Evolutionary conservation across 2,113 vertebrate species (phyloP).

Genomic region (Tragelaphus scriptus): DNA sequence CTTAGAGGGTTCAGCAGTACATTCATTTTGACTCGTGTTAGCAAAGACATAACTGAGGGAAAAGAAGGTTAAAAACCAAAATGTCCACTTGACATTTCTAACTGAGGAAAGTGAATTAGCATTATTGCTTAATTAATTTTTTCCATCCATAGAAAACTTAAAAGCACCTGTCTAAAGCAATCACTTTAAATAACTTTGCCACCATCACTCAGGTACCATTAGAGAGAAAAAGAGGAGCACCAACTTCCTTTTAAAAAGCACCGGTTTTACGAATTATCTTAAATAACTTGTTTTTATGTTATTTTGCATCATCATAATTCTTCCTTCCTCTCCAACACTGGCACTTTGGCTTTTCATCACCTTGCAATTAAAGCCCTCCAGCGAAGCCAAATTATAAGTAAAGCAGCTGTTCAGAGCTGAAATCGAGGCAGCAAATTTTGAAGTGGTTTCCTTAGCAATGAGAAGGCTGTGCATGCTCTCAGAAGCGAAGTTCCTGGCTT

Average conservation of each 20-base stretch:
- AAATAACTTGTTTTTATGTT: background rate
- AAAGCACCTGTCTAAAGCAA: background rate
- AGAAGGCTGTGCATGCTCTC: background rate
- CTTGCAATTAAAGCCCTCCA: background rate
- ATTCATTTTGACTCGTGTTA: background rate
- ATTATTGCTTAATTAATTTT: background rate
- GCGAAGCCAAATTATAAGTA: conserved; percentile 25
- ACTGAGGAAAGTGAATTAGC: background rate
- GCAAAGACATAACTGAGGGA: background rate
- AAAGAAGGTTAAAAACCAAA: conserved; percentile 19
- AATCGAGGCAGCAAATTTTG: conserved; percentile 20
- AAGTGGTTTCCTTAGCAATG: conserved; percentile 64
- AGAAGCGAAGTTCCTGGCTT: background rate
- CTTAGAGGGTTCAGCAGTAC: background rate
- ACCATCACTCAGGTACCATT: background rate
- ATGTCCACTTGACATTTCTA: background rate
- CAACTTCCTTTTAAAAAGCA: background rate
- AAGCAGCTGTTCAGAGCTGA: conserved; percentile 25
- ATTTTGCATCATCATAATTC: background rate
- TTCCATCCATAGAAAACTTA: background rate
- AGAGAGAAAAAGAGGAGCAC: background rate
- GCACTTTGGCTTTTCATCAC: conserved; percentile 23
- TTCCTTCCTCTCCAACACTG: background rate
- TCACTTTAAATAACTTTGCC: fast-evolving
- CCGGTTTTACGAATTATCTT: background rate